phyloP scores from a whole-genome alignment of 2,113 vertebrate species.

The Tonatia bakeri region DNA sequence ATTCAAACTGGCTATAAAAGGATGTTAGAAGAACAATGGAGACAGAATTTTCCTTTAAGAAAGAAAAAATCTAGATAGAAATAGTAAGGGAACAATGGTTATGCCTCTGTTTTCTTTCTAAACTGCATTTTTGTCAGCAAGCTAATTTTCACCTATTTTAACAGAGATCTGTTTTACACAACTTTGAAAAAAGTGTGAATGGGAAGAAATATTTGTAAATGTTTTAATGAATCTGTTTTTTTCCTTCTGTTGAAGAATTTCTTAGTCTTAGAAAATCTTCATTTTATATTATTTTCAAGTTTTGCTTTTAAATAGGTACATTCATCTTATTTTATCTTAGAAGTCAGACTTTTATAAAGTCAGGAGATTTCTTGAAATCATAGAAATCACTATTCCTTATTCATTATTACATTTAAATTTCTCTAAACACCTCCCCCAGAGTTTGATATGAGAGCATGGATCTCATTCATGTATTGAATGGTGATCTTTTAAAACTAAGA shows the following conservation, averaged over 20 bases:
- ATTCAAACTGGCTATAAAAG: neutral
- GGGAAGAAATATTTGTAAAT: conserved; percentile 8
- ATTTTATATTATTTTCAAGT: neutral
- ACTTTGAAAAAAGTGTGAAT: neutral
- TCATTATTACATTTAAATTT: neutral
- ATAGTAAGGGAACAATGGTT: neutral
- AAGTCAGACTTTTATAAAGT: conserved; percentile 7
- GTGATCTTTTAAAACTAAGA: conserved; percentile 26
- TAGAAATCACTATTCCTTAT: neutral
- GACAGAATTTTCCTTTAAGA: neutral
- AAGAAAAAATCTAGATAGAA: neutral
- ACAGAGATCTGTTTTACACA: neutral
- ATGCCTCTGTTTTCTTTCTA: neutral
- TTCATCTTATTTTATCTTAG: neutral
- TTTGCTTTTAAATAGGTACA: neutral
- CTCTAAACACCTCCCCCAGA: neutral
- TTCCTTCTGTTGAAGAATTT: neutral
- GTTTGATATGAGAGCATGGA: neutral
- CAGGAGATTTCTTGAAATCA: neutral
- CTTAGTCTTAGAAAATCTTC: neutral
- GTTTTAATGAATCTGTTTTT: neutral
- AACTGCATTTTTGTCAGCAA: neutral
- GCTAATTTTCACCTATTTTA: conserved; percentile 8
- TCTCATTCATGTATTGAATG: neutral
- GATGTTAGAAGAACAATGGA: neutral